These are phyloP conservation scores for Embidobia sp. DNA, from an alignment of 2,888 invertebrate genomes.

Conservation along the genomic window DNA sequence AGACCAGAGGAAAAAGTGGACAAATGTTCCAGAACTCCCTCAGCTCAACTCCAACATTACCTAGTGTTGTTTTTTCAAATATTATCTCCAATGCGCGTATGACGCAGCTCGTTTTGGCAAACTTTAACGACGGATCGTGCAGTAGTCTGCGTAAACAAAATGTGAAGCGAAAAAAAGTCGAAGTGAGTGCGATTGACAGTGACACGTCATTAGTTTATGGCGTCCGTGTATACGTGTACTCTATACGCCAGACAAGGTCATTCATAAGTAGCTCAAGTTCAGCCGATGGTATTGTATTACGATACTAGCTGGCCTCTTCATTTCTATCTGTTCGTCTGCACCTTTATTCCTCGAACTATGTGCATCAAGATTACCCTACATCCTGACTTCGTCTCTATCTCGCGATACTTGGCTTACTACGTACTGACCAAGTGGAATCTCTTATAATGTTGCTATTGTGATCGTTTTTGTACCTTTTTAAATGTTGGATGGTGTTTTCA, in stretches of 20 bases:
- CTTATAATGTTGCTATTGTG: slow-evolving; percentile 23
- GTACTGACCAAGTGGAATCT: slow-evolving; percentile 47
- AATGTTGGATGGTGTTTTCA: too few species aligned
- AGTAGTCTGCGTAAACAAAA: slow-evolving; percentile 22
- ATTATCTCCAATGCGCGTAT: too few species aligned
- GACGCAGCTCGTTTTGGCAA: slow-evolving; percentile 15
- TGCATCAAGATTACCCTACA: slow-evolving; percentile 43
- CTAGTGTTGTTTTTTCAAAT: too few species aligned
- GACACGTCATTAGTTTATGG: slow-evolving; percentile 56
- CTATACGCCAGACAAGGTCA: slow-evolving; percentile 74
- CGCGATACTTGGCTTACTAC: slow-evolving; percentile 28
- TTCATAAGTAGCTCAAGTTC: slow-evolving; percentile 79
- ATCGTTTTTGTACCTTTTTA: too few species aligned
- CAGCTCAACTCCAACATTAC: too few species aligned
- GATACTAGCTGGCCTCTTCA: slow-evolving; percentile 69
- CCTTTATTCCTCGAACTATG: slow-evolving; percentile 33
- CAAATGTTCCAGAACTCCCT: too few species aligned
- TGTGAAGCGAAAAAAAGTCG: slow-evolving; percentile 11
- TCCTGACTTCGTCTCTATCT: slow-evolving; percentile 37
- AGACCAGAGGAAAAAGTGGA: too few species aligned
- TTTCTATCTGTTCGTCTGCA: slow-evolving; percentile 66
- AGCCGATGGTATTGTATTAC: slow-evolving; percentile 75
- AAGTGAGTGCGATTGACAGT: slow-evolving; percentile 12
- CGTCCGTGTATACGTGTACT: slow-evolving; percentile 38
- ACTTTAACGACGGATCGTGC: slow-evolving; percentile 9